Percentiles rank a stretch among this genome's conserved stretches.
These are phyloP conservation scores for Melanotus villosus DNA, from an alignment of 2,888 invertebrate genomes.

Conservation along the genomic window DNA sequence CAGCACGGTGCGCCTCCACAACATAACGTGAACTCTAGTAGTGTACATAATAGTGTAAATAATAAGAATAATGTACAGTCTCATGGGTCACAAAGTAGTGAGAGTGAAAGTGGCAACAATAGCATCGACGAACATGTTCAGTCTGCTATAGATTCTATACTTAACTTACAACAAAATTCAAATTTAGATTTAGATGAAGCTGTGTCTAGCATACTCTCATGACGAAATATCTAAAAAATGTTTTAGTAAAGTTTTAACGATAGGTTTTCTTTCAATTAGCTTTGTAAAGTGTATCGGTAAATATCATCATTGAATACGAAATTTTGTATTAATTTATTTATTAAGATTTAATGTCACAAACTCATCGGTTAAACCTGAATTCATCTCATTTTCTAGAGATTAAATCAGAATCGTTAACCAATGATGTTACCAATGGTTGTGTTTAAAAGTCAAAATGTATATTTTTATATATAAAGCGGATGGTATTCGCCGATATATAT, in stretches of 20 bases:
- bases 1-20: conserved; percentile 40
- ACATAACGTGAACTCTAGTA: conserved; percentile 32
- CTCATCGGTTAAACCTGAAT: too few relatives aligned
- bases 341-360: too few relatives aligned
- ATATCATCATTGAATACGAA: too few relatives aligned
- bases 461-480: too few relatives aligned
- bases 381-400: too few relatives aligned
- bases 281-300: not conserved
- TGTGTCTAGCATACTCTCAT: conserved; percentile 66
- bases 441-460: too few relatives aligned
- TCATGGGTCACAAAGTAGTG: conserved; percentile 53
- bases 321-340: too few relatives aligned
- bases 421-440: too few relatives aligned
- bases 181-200: conserved; percentile 64
- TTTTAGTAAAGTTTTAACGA: conserved; percentile 21
- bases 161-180: conserved; percentile 76
- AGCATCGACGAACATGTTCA: conserved; percentile 84
- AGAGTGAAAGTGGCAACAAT: conserved; percentile 66
- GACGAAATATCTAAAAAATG: conserved; percentile 64
- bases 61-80: conserved; percentile 48
- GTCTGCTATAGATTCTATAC: conserved; percentile 84
- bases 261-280: not conserved
- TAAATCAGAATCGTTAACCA: too few relatives aligned
- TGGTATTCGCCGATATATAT: not conserved
- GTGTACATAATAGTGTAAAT: conserved; percentile 49